Conservation (phyloP, 2,888 invertebrate species). For the Sinopyrophorus schimmeli region DNA sequence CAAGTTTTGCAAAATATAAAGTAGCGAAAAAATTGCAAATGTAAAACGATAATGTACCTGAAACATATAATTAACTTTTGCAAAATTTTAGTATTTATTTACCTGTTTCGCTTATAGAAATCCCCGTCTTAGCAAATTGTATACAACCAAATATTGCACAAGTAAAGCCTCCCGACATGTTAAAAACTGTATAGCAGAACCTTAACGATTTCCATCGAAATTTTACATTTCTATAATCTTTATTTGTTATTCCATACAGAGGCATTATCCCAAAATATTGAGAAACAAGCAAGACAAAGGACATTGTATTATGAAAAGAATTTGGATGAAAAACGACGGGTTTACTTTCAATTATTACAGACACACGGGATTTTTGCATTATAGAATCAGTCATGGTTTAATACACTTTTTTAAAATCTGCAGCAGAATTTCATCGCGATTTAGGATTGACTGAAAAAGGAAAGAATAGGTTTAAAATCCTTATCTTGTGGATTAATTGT, state of each 20-base stretch:
- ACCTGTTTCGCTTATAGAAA: constrained; percentile 46
- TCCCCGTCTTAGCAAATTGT: constrained; percentile 42
- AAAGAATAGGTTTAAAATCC: background rate
- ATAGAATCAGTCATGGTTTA: background rate
- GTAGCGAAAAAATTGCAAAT: constrained; percentile 42
- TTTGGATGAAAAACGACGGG: constrained; percentile 10
- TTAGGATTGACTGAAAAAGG: background rate
- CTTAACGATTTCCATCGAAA: constrained; percentile 24
- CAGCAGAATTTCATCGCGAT: background rate
- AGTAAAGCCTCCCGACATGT: constrained; percentile 39
- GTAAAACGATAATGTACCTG: constrained; percentile 47
- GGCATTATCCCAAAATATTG: constrained; percentile 27
- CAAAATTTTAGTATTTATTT: constrained; percentile 13
- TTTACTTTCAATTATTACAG: too few relatives aligned
- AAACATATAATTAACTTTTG: constrained; percentile 24
- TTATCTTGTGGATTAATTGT: constrained; percentile 13
- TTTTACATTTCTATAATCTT: constrained; percentile 11
- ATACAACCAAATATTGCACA: constrained; percentile 41
- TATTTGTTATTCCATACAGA: constrained; percentile 16
- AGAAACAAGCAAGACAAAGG: constrained; percentile 35
- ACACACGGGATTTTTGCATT: too few relatives aligned
- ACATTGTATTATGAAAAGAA: constrained; percentile 41
- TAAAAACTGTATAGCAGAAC: constrained; percentile 18
- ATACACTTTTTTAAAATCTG: background rate
- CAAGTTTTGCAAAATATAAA: constrained; percentile 58